phyloP scores from a whole-genome alignment of 1,140 invertebrate genomes.

The Trichonephila inaurata region DNA sequence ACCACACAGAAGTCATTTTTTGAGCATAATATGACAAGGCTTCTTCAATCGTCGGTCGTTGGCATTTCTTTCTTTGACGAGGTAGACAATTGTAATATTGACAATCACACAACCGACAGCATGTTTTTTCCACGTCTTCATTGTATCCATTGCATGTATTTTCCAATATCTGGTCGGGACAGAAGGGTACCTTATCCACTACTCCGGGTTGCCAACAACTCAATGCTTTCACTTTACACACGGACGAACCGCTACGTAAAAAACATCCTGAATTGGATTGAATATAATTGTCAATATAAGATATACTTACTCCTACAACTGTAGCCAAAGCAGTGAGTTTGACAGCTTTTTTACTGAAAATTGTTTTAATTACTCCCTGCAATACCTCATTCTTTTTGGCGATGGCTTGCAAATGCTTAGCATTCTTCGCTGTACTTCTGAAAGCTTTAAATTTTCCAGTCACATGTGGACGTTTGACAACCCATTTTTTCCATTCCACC shows the following conservation, averaged over 20 bases:
- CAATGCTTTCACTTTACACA: neutral
- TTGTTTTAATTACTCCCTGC: neutral
- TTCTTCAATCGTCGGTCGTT: neutral
- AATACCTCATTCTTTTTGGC: neutral
- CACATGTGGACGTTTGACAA: neutral
- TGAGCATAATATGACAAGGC: too few species aligned
- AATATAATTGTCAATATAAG: too few species aligned
- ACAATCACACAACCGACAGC: conserved; percentile 5
- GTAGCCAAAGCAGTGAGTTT: too few species aligned
- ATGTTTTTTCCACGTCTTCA: neutral
- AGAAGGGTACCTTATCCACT: neutral
- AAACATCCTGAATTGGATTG: too few species aligned
- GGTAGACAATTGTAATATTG: neutral
- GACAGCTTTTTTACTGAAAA: conserved; percentile 21
- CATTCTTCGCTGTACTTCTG: neutral
- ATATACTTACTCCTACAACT: too few species aligned
- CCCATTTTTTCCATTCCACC: neutral
- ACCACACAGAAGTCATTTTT: too few species aligned
- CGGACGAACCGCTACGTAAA: too few species aligned
- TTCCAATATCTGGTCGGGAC: neutral
- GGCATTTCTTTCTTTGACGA: conserved; percentile 1
- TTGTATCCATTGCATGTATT: neutral
- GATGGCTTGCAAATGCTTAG: neutral
- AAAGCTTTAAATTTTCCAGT: neutral
- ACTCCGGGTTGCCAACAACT: conserved; percentile 29